These are phyloP conservation scores for Babyrousa celebensis DNA, from an alignment of 2,797 vertebrate species.

Conservation along the genomic window DNA sequence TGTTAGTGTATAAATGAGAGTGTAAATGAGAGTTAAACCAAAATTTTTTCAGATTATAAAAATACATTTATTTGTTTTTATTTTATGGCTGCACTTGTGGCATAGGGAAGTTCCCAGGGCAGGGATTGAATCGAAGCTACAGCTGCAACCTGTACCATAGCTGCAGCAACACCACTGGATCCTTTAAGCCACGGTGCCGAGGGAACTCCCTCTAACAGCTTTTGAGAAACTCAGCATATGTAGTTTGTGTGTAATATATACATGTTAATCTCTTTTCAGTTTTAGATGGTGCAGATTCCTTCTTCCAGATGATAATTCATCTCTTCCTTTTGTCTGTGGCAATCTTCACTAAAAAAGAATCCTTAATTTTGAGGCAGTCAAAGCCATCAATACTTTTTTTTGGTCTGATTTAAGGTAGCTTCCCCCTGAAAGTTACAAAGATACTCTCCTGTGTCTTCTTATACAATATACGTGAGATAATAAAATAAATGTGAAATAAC, in stretches of 20 bases:
- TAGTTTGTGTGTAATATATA: background rate
- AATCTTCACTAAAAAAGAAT: slow-evolving; percentile 14
- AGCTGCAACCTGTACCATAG: too few relatives aligned
- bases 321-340: background rate
- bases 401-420: background rate
- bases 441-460: background rate
- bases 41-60: background rate
- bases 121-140: too few relatives aligned
- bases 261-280: background rate
- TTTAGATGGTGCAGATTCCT: slow-evolving; percentile 14
- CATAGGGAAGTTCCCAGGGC: too few relatives aligned
- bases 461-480: background rate
- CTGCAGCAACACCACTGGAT: too few relatives aligned
- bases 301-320: slow-evolving; percentile 43
- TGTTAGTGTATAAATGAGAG: slow-evolving; percentile 2
- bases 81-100: too few relatives aligned
- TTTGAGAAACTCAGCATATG: background rate
- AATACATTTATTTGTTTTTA: too few relatives aligned
- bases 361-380: background rate
- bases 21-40: slow-evolving; percentile 8
- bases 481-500: background rate
- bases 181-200: too few relatives aligned
- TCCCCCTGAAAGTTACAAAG: background rate
- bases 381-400: background rate
- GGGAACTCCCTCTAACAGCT: too few relatives aligned